These are phyloP conservation scores for Cancer borealis DNA, from an alignment of 2,888 invertebrate genomes.

Conservation along the genomic window DNA sequence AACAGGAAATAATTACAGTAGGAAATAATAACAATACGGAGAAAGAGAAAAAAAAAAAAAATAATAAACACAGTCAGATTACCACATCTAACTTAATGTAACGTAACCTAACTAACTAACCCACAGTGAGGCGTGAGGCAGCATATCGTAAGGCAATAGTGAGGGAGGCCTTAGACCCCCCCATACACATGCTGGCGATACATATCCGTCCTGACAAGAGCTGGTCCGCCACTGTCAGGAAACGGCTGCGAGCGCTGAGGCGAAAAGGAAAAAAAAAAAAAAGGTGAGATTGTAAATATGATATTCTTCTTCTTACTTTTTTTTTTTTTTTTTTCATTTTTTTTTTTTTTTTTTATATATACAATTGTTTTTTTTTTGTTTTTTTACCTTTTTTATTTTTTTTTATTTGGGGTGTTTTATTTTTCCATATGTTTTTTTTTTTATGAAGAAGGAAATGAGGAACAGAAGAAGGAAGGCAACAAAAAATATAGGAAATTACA, in stretches of 20 bases:
- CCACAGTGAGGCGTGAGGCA: constrained; percentile 78
- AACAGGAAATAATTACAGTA: too few species aligned
- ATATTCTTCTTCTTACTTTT: neutral
- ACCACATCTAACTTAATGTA: neutral
- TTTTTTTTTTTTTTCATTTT: neutral
- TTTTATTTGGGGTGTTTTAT: too few species aligned
- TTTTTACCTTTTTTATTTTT: too few species aligned
- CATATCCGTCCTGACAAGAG: constrained; percentile 78
- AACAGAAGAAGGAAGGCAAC: too few species aligned
- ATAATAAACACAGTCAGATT: neutral
- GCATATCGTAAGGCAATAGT: constrained; percentile 78
- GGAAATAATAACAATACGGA: too few species aligned
- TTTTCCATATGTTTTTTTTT: too few species aligned
- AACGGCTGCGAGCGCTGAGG: constrained; percentile 75
- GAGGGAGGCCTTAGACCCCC: constrained; percentile 78
- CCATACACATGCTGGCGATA: constrained; percentile 78
- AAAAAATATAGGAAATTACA: too few species aligned
- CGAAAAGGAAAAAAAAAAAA: neutral
- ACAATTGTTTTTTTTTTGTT: neutral
- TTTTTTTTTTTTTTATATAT: neutral
- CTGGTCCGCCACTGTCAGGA: constrained; percentile 78
- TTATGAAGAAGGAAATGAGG: too few species aligned
- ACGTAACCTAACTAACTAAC: constrained; percentile 5
- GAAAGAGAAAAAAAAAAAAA: neutral
- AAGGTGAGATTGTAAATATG: too few species aligned